These are phyloP conservation scores for Pitangus sulphuratus DNA, from an alignment of 2,797 vertebrate species.

Conservation along the genomic window DNA sequence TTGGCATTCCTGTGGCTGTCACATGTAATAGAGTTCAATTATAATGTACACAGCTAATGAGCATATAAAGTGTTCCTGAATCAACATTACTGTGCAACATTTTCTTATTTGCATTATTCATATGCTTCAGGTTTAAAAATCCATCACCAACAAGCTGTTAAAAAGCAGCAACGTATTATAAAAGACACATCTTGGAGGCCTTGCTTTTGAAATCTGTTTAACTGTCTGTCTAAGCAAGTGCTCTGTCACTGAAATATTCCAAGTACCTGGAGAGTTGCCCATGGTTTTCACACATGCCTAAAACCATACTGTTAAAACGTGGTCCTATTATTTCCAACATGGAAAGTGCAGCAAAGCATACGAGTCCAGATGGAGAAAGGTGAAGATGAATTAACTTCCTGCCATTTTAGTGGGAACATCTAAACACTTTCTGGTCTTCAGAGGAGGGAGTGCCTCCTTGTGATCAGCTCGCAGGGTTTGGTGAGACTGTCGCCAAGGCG, in stretches of 20 bases:
- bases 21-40: slow-evolving; percentile 43
- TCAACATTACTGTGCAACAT: slow-evolving; percentile 36
- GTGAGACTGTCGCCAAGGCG: background rate
- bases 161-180: background rate
- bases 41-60: slow-evolving; percentile 55
- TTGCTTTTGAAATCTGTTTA: slow-evolving; percentile 36
- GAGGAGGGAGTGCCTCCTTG: background rate
- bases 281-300: slow-evolving; percentile 4
- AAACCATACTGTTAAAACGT: slow-evolving; percentile 32
- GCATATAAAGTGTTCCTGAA: slow-evolving; percentile 44
- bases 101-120: slow-evolving; percentile 57
- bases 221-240: slow-evolving; percentile 19
- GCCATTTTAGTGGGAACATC: background rate
- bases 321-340: background rate
- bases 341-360: background rate
- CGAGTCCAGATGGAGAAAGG: background rate
- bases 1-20: slow-evolving; percentile 33
- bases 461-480: background rate
- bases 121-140: slow-evolving; percentile 32
- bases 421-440: background rate
- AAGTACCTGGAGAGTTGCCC: slow-evolving; percentile 9
- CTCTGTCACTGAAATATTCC: background rate
- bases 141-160: slow-evolving; percentile 23
- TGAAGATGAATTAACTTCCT: background rate
- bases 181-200: slow-evolving; percentile 20